A percentile compares a stretch with the other conserved stretches of the same genome.
phyloP scores from a whole-genome alignment of 1,140 invertebrate genomes.

The Archegozetes longisetosus region DNA sequence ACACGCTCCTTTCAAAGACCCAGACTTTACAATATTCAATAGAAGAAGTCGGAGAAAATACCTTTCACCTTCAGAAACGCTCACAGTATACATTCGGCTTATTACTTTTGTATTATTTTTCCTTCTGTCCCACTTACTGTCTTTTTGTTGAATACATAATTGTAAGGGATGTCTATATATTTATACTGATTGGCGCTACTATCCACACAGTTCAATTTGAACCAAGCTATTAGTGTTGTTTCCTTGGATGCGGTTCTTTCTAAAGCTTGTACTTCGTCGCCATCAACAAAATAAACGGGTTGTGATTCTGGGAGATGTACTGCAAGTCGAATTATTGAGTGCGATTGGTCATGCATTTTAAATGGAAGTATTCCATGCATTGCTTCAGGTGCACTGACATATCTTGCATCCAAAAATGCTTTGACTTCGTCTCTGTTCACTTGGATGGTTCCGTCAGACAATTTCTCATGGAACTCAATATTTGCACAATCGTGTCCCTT shows the following conservation, averaged over 20 bases:
- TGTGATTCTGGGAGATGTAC: slow-evolving; percentile 35
- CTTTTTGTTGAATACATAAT: not conserved
- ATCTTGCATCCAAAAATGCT: slow-evolving; percentile 17
- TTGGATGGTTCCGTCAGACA: not conserved
- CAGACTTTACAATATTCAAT: too few relatives aligned
- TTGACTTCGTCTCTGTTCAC: slow-evolving; percentile 20
- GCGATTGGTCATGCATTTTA: slow-evolving; percentile 29
- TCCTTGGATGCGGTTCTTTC: not conserved
- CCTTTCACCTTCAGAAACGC: slow-evolving; percentile 17
- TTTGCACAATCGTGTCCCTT: slow-evolving; percentile 25
- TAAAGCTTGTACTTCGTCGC: slow-evolving; percentile 8
- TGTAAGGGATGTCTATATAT: slow-evolving; percentile 9
- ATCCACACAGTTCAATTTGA: slow-evolving; percentile 17
- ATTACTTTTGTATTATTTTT: slow-evolving; percentile 13
- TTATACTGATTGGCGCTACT: slow-evolving; percentile 15
- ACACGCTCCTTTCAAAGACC: too few relatives aligned
- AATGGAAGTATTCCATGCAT: slow-evolving; percentile 20
- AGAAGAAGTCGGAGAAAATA: slow-evolving; percentile 22
- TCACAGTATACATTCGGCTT: slow-evolving; percentile 19
- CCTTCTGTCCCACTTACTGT: not conserved
- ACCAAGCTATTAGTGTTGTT: slow-evolving; percentile 12
- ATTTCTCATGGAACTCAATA: slow-evolving; percentile 3
- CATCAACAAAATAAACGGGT: slow-evolving; percentile 21
- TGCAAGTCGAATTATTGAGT: slow-evolving; percentile 29
- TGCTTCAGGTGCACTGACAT: slow-evolving; percentile 23